Base-by-base conservation (phyloP, 1,140 invertebrate species). In the Gryllus bimaculatus region DNA sequence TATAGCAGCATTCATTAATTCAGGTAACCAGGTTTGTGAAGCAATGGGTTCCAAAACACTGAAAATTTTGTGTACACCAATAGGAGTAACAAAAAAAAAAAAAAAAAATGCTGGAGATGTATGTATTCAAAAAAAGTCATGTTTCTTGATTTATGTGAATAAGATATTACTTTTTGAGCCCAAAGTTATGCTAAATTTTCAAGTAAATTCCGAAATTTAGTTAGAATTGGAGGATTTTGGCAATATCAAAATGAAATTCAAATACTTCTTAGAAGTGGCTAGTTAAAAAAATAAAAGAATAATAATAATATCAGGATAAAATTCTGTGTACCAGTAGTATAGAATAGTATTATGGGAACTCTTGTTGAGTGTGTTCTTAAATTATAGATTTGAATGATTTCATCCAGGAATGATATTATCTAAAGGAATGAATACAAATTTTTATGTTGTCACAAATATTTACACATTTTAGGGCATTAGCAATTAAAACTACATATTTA, bases 371-470 rank as follows among this genome's bases (percentile, higher is more conserved):
- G 7, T 18, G 10, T 18, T 13, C 54, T 13, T 13, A 13, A 66
- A 13, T 13, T 66, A 66, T 66, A 13, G 54, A 66, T 66, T 13
- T 66, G 18, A 66, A 66, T 18, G 10, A 18, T 66, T 66, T 66
- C 54, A 66, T 66, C 54, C 54, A 66, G 54, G 54, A 66, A 66
- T 66, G 54, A 18, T 18, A 66, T 66, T 66, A 3, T 66, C 54
- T 66, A 66, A 66, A 66, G 54, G 54, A 66, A 66, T 66, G 54
- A 66, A 66, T 66, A 66, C 18, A 66, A 66, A 66, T 66, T 66
- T 10, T 13, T 13, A 66, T 3, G 54, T 66, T 13, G 18, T 66
- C 54, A 66, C 7, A 66, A 66, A 66, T 66, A 18, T 39, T 39
- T 66, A 66, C 54, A 66, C 10, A 18, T 13, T 66, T 66, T 66